Percentiles rank a stretch among this genome's conserved stretches.
Evolutionary conservation across 1,140 invertebrate species (phyloP).

Genomic region (Aphidius ervi): DNA sequence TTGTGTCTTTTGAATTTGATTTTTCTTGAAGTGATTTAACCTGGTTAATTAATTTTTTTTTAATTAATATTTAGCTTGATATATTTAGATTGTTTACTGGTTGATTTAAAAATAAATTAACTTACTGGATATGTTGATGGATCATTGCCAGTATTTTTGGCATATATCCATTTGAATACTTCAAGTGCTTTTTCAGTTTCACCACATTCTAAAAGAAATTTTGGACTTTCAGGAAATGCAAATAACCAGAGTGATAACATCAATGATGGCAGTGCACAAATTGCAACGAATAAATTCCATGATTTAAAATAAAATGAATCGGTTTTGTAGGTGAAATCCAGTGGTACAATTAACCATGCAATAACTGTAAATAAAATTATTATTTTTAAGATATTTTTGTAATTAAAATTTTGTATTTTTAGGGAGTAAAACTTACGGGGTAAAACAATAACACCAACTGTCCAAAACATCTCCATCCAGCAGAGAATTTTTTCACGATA

Average conservation of each 20-base stretch:
- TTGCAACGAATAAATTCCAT: slow-evolving; percentile 71
- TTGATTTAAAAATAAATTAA: slow-evolving; percentile 8
- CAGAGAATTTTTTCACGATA: slow-evolving; percentile 70
- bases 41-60: slow-evolving; percentile 38
- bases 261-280: slow-evolving; percentile 61
- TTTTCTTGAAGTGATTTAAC: slow-evolving; percentile 66
- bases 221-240: slow-evolving; percentile 81
- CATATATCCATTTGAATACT: slow-evolving; percentile 65
- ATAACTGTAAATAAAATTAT: slow-evolving; percentile 52
- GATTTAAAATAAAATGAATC: slow-evolving; percentile 63
- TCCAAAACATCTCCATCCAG: slow-evolving; percentile 80
- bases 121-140: slow-evolving; percentile 65
- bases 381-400: too few relatives aligned
- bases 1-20: slow-evolving; percentile 56
- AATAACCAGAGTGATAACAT: slow-evolving; percentile 65
- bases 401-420: too few relatives aligned
- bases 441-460: slow-evolving; percentile 65
- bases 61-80: not conserved
- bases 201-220: slow-evolving; percentile 74
- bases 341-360: slow-evolving; percentile 69
- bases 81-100: not conserved
- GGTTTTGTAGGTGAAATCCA: slow-evolving; percentile 56
- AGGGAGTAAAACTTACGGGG: slow-evolving; percentile 54
- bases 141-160: slow-evolving; percentile 65
- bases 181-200: slow-evolving; percentile 68